Percentiles rank a stretch among this genome's conserved stretches.
Evolutionary conservation across 2,113 vertebrate genomes (phyloP).

Genomic region (Trogon melanurus): DNA sequence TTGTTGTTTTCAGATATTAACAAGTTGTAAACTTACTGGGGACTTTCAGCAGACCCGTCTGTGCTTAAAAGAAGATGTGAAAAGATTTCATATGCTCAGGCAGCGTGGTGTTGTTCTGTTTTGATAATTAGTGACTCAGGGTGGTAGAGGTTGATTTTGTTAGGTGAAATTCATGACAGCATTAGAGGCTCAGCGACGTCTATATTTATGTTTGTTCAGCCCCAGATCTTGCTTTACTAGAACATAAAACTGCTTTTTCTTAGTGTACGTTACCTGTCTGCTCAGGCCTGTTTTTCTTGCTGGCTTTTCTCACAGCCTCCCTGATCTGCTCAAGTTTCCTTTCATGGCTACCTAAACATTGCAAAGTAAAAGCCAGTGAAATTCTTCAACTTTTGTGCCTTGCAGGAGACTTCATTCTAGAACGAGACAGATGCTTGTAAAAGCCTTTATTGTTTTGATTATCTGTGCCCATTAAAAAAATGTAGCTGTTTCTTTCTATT

Average conservation of each 20-base stretch:
- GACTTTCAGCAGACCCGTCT: background rate
- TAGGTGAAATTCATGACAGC: background rate
- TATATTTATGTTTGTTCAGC: background rate
- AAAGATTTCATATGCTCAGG: conserved; percentile 12
- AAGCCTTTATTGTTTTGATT: background rate
- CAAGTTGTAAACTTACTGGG: background rate
- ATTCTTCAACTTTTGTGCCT: background rate
- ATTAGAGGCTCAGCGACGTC: background rate
- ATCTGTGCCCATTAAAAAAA: background rate
- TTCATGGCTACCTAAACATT: background rate
- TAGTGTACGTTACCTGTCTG: background rate
- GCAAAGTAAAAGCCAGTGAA: background rate
- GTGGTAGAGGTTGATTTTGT: conserved; percentile 10
- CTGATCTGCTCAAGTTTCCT: background rate
- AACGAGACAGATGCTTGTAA: background rate
- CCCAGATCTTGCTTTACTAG: background rate
- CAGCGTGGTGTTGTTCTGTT: conserved; percentile 12
- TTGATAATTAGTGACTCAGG: background rate
- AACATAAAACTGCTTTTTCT: background rate
- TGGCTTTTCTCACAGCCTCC: background rate
- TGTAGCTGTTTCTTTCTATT: background rate
- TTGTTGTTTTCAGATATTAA: background rate
- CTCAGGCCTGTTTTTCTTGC: background rate
- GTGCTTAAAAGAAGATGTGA: background rate
- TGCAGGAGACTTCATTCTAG: background rate